Conservation (phyloP, 2,113 vertebrate species). For the Psephotus haematonotus region DNA sequence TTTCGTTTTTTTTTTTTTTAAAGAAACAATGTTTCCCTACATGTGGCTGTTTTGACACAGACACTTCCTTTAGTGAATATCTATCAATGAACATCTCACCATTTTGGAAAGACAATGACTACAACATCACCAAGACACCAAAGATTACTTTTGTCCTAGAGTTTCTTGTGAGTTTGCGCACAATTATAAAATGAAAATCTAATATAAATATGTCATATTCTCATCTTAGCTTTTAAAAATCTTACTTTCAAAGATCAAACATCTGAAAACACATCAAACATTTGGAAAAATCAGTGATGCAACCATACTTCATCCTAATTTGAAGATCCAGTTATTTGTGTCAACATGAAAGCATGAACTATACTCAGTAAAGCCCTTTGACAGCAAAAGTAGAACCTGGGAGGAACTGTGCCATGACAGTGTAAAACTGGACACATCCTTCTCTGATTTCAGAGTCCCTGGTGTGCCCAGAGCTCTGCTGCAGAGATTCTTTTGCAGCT, state of each 20-base stretch:
- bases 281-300: neutral
- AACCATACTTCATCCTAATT: neutral
- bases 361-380: neutral
- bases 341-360: neutral
- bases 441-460: neutral
- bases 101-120: neutral
- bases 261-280: neutral
- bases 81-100: fast-evolving
- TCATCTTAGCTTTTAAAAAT: neutral
- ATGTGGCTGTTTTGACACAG: neutral
- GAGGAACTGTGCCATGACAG: neutral
- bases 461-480: neutral
- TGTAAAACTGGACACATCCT: neutral
- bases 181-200: neutral
- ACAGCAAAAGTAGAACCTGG: neutral
- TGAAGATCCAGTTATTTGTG: neutral
- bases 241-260: neutral
- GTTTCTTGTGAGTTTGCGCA: neutral
- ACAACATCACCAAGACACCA: neutral
- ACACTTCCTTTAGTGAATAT: neutral
- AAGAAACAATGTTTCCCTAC: neutral
- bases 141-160: neutral
- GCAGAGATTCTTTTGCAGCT: neutral
- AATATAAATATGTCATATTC: neutral
- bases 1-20: too few relatives aligned